phyloP scores from a whole-genome alignment of 2,888 invertebrate species.

The Acrobasis repandana region DNA sequence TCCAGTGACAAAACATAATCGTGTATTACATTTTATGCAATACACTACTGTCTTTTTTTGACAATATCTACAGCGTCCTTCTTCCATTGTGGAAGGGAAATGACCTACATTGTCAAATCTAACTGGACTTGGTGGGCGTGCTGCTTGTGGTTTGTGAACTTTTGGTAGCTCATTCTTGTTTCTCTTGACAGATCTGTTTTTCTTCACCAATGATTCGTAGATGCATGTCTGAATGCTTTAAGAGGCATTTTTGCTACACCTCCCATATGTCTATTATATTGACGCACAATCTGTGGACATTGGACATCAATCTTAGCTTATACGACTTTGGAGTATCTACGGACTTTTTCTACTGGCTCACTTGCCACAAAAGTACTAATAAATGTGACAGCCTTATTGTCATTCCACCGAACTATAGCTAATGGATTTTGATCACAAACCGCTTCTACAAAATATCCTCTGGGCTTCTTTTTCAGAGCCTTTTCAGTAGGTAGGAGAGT shows the following conservation, averaged over 20 bases:
- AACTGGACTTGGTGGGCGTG: no score
- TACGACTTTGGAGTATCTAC: slow-evolving; percentile 39
- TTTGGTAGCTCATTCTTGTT: no score
- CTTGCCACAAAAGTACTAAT: slow-evolving; percentile 40
- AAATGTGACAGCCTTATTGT: slow-evolving; percentile 44
- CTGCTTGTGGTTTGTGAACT: no score
- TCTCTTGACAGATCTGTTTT: no score
- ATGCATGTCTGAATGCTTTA: no score
- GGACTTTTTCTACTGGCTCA: slow-evolving; percentile 39
- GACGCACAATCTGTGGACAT: slow-evolving; percentile 45
- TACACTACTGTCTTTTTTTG: no score
- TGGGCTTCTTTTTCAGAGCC: slow-evolving; percentile 35
- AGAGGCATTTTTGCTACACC: slow-evolving; percentile 30
- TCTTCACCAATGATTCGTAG: no score
- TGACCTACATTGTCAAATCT: no score
- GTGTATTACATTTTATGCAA: no score
- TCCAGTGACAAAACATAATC: no score
- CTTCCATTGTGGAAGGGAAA: no score
- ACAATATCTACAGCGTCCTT: no score
- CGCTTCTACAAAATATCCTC: slow-evolving; percentile 33
- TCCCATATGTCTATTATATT: slow-evolving; percentile 50
- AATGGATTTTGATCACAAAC: slow-evolving; percentile 34
- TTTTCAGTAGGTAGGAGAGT: slow-evolving; percentile 32
- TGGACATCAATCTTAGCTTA: slow-evolving; percentile 39
- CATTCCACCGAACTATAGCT: slow-evolving; percentile 41